These are phyloP conservation scores for Malacosoma neustria DNA, from an alignment of 2,888 invertebrate genomes.

Conservation along the genomic window DNA sequence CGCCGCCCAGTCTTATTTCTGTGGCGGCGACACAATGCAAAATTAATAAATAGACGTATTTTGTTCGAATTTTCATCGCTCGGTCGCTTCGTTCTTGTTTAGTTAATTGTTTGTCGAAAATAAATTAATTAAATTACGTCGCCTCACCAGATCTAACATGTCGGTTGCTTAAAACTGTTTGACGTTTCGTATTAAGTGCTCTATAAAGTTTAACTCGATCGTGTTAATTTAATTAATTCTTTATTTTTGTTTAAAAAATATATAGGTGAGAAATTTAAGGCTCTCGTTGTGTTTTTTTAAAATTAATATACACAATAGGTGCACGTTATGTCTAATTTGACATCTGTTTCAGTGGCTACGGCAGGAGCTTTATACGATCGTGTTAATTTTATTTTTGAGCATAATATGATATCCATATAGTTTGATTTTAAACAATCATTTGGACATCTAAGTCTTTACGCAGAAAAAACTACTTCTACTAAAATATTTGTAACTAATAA, in stretches of 20 bases:
- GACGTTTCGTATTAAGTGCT: conserved; percentile 41
- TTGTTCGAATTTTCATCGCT: conserved; percentile 60
- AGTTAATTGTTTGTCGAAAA: conserved; percentile 59
- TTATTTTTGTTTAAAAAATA: conserved; percentile 23
- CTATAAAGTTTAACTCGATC: conserved; percentile 37
- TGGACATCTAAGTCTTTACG: no score
- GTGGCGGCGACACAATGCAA: conserved; percentile 52
- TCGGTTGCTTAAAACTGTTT: conserved; percentile 48
- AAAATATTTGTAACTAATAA: no score
- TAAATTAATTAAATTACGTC: conserved; percentile 69
- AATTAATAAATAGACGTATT: conserved; percentile 72
- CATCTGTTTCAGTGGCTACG: neutral
- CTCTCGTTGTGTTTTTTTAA: conserved; percentile 5
- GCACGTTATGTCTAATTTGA: neutral
- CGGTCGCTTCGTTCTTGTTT: conserved; percentile 62
- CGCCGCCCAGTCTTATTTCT: conserved; percentile 52
- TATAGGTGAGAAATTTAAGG: neutral
- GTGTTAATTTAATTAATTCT: conserved; percentile 32
- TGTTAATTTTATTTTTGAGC: neutral
- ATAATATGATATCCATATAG: no score
- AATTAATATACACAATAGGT: neutral
- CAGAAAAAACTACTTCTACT: no score
- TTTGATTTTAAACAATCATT: no score
- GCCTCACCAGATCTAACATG: conserved; percentile 55
- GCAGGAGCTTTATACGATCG: neutral